These are phyloP conservation scores for Oostethus manadensis DNA, from an alignment of 2,113 vertebrate genomes.

Conservation along the genomic window DNA sequence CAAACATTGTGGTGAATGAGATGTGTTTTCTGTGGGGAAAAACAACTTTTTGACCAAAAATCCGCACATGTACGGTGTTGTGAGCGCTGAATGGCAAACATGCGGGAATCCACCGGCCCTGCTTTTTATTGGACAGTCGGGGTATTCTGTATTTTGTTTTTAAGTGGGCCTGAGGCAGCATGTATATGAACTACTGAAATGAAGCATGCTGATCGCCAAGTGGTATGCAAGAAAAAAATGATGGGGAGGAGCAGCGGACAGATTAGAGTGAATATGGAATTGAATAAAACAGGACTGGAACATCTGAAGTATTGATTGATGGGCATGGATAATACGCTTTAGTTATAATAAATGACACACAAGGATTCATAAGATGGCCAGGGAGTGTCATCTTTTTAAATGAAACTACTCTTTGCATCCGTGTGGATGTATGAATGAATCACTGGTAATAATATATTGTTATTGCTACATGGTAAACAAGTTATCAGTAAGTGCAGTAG, in stretches of 20 bases:
- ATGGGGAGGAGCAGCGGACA: neutral
- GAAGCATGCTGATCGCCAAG: conserved; percentile 10
- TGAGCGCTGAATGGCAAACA: too few relatives aligned
- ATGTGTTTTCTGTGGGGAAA: too few relatives aligned
- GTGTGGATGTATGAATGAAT: too few relatives aligned
- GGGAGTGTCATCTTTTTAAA: neutral
- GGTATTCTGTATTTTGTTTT: neutral
- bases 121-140: too few relatives aligned
- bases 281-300: conserved; percentile 5
- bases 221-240: conserved; percentile 13
- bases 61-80: too few relatives aligned
- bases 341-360: neutral
- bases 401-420: neutral
- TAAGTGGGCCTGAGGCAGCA: conserved; percentile 2
- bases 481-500: too few relatives aligned
- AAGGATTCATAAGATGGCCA: neutral
- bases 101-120: too few relatives aligned
- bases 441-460: too few relatives aligned
- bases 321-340: conserved; percentile 4
- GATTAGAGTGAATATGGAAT: conserved; percentile 34
- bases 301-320: conserved; percentile 14
- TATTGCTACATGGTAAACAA: too few relatives aligned
- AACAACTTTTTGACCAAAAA: too few relatives aligned
- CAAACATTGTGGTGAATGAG: too few relatives aligned
- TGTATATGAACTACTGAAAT: conserved; percentile 6